Evolutionary conservation across 2,113 vertebrate genomes (phyloP), one percentile per base, ranked within the genome.

Genomic region (Ardeotis arabs): DNA sequence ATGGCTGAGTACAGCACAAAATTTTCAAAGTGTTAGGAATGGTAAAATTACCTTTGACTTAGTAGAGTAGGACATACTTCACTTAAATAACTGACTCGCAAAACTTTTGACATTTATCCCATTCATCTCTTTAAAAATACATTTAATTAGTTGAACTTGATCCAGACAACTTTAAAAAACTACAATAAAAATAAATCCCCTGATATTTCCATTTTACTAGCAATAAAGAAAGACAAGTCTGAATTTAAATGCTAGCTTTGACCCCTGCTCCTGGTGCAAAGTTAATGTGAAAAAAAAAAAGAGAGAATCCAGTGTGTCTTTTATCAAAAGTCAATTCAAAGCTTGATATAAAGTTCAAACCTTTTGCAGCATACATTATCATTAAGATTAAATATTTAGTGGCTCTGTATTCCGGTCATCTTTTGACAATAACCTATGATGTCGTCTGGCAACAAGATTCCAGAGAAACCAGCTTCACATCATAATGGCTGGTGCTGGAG

Each of bases 311-410:
- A 37, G 28, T 73, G 39, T 28, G 55, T 82, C 90, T 95, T 95
- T 97, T 97, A 90, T 97, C 74, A 96, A 96, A 96, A 96, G 83
- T 84, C 86, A 93, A 96, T 96, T 95, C 72, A 94, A 97, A 86
- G 73, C 81, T 75, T 82, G 10, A 85, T 93, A 60, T 78, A 93
- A 89, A 89, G 94, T 81, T 93, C 84, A 96, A 90, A 58, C 59
- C 59, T 90, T 93, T 85, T 93, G 87, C 88, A 90, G 85, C 16
- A 88, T 76, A 74, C 77, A 93, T 95, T 97, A 97, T 94, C 92
- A 95, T 96, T 96, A 94, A 96, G 84, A 96, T 97, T 80, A 97
- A 92, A 95, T 97, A 96, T 97, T 97, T 84, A 96, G 92, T 92
- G 89, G 41, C 75, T 94, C 60, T 82, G 39, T 84, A 96, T 97